Percentiles rank a stretch among this genome's conserved stretches.
Evolutionary conservation across 2,113 vertebrate species (phyloP).

Genomic region (Tragelaphus buxtoni): DNA sequence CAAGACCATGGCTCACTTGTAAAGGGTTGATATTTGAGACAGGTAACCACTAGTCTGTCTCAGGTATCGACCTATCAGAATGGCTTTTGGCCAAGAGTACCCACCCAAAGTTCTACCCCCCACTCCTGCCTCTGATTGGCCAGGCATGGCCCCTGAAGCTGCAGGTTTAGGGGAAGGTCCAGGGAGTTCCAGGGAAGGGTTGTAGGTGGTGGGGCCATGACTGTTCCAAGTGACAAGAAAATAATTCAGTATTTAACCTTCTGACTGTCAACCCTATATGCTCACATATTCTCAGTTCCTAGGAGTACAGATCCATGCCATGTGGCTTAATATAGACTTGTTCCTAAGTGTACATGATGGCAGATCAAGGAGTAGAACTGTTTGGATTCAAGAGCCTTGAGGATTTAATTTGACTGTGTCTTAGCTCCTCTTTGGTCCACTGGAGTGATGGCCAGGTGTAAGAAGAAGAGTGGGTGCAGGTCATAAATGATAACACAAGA

Average conservation of each 20-base stretch:
- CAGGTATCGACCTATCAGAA: neutral
- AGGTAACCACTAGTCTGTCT: neutral
- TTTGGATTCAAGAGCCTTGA: neutral
- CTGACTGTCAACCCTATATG: neutral
- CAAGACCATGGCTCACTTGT: neutral
- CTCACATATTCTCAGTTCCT: neutral
- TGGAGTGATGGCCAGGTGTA: neutral
- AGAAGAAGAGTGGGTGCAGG: neutral
- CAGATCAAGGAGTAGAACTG: neutral
- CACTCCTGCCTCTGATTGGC: fast-evolving
- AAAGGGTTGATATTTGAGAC: neutral
- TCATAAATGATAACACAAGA: neutral
- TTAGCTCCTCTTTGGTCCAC: neutral
- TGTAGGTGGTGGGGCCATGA: neutral
- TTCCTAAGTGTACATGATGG: neutral
- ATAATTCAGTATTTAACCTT: neutral
- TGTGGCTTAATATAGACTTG: neutral
- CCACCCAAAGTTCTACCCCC: fast-evolving
- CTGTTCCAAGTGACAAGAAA: neutral
- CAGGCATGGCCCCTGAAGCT: neutral
- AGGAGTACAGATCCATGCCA: neutral
- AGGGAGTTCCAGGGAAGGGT: neutral
- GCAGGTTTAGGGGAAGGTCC: neutral
- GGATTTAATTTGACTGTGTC: neutral
- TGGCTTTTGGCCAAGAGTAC: too few relatives aligned